phyloP scores from a whole-genome alignment of 2,113 vertebrate genomes.

The Paedocypris sp. region DNA sequence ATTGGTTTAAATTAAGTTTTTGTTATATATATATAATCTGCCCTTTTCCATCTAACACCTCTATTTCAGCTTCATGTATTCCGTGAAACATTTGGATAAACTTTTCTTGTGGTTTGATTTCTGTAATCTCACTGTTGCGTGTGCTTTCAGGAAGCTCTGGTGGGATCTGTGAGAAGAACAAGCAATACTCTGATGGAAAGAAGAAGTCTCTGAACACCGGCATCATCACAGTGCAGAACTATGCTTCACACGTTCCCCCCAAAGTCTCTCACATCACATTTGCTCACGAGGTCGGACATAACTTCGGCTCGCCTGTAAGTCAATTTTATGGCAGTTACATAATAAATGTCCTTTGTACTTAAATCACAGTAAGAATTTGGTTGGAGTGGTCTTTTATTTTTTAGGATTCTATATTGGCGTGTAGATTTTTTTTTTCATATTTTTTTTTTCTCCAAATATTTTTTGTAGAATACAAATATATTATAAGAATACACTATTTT shows the following conservation, averaged over 20 bases:
- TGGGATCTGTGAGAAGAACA: constrained; percentile 92
- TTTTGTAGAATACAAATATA: too few relatives aligned
- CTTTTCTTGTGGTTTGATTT: background rate
- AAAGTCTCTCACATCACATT: constrained; percentile 98
- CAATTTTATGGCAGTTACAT: background rate
- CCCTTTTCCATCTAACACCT: too few relatives aligned
- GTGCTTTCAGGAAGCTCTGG: constrained; percentile 78
- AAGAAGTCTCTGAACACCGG: constrained; percentile 95
- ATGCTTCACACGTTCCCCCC: constrained; percentile 91
- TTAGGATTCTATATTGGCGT: too few relatives aligned
- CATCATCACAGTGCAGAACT: constrained; percentile 98
- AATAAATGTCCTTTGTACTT: too few relatives aligned
- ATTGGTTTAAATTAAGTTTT: too few relatives aligned
- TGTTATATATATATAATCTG: too few relatives aligned
- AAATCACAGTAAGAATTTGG: too few relatives aligned
- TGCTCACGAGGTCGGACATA: constrained; percentile 96
- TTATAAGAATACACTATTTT: too few relatives aligned
- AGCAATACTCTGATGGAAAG: constrained; percentile 85
- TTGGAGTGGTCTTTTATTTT: too few relatives aligned
- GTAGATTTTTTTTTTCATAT: too few relatives aligned
- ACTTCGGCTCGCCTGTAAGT: constrained; percentile 97
- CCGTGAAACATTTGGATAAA: background rate
- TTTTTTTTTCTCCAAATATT: too few relatives aligned
- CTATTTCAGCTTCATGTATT: too few relatives aligned
- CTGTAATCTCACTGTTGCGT: background rate